These are phyloP conservation scores for Lepus timidus DNA, from an alignment of 2,113 vertebrate species.

Conservation along the genomic window DNA sequence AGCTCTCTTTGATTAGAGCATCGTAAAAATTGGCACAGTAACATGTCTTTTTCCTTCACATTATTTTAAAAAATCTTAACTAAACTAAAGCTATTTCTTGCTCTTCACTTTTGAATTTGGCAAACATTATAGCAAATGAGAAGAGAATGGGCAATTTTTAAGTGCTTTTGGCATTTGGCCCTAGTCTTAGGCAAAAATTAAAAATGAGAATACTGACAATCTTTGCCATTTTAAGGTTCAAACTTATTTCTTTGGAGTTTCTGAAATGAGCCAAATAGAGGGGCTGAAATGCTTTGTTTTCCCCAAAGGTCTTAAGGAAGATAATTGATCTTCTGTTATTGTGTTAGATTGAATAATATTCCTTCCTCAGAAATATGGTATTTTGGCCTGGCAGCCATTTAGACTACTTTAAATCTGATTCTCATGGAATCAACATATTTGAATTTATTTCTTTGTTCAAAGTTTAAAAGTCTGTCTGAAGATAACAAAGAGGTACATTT, in stretches of 20 bases:
- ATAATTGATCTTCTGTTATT: not conserved
- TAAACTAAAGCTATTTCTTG: slow-evolving; percentile 52
- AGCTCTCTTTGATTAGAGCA: not conserved
- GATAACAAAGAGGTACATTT: not conserved
- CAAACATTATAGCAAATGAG: slow-evolving; percentile 5
- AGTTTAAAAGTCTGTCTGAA: not conserved
- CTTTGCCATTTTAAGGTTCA: not conserved
- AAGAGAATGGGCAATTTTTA: slow-evolving; percentile 30
- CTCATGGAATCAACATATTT: not conserved
- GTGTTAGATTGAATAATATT: not conserved
- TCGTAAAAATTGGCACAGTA: slow-evolving; percentile 5
- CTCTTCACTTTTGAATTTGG: slow-evolving; percentile 54
- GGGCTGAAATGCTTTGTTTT: not conserved
- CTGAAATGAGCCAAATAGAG: not conserved
- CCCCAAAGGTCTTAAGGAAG: not conserved
- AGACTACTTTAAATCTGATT: not conserved
- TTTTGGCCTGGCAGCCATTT: not conserved
- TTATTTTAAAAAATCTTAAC: slow-evolving; percentile 1
- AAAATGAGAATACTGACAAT: not conserved
- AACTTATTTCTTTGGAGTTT: not conserved
- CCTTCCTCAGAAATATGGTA: not conserved
- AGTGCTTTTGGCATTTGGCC: not conserved
- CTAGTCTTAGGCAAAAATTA: not conserved
- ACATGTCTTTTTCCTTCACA: not conserved
- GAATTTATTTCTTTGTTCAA: not conserved